Base-by-base conservation (phyloP, 1,140 invertebrate genomes). In the Penaeus chinensis region DNA sequence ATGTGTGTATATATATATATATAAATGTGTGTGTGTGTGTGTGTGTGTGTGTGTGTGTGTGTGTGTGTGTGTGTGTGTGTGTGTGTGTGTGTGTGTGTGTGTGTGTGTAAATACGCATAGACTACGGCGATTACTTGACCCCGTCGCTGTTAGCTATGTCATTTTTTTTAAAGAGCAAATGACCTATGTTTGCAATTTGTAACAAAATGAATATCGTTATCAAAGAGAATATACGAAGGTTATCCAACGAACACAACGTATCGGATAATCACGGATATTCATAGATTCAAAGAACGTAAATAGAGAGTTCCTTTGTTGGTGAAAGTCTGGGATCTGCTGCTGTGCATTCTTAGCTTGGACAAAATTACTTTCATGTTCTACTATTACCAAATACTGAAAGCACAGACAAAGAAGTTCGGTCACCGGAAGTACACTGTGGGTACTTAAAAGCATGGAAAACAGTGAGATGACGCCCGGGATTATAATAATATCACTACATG, bases 1-100 rank as follows among this genome's bases (percentile, higher is more conserved):
- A 71, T n/a, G n/a, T 71, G n/a, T 71, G n/a, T 71, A 71, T 71
- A 71, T 71, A 71, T 71, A n/a, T 71, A n/a, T 71, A 71, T n/a
- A 71, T 71, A n/a, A 27, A 13, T 69, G 27, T 69, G 27, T 69
- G 27, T 69, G 27, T 69, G 27, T 69, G 27, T 69, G 13, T 69
- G 63, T 65, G 63, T 65, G 63, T 65, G n/a, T 71, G n/a, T 71
- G n/a, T 71, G 4, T 71, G n/a, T 71, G n/a, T 71, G n/a, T 71
- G n/a, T 24, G n/a, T 71, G 10, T 71, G 37, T 71, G 37, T 71
- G 37, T 71, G 37, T 71, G n/a, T 71, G 27, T 69, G 27, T 69
- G 27, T 69, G 27, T 69, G 27, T 69, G 27, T 69, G 27, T 69
- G 27, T 69, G 27, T 69, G 27, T 69, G 27, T 69, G 27, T 69